Percentiles rank a stretch among this genome's conserved stretches.
These are phyloP conservation scores for Alectura lathami DNA, from an alignment of 2,113 vertebrate species.

Conservation along the genomic window DNA sequence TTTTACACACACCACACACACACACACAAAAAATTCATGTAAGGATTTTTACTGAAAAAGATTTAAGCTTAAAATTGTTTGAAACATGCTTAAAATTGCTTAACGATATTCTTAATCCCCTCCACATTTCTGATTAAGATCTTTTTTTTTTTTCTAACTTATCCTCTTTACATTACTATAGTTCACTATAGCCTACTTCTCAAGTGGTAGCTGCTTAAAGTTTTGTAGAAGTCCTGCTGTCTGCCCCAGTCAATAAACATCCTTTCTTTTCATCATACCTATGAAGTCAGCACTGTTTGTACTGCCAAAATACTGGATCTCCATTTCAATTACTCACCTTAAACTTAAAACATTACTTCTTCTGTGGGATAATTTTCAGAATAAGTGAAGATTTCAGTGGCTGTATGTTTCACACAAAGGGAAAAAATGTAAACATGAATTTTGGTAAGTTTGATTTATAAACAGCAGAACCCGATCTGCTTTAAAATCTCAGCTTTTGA, in stretches of 20 bases:
- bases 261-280: neutral
- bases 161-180: neutral
- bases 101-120: neutral
- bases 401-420: neutral
- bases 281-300: neutral
- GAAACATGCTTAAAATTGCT: neutral
- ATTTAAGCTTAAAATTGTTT: neutral
- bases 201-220: neutral
- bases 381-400: neutral
- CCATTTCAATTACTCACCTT: neutral
- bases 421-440: neutral
- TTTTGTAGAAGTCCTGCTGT: neutral
- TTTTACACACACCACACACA: too few relatives aligned
- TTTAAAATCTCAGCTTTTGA: neutral
- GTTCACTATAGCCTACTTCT: neutral
- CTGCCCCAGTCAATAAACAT: neutral
- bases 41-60: neutral
- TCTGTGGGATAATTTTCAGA: neutral
- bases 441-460: neutral
- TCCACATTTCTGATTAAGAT: neutral
- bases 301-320: neutral
- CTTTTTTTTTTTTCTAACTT: neutral
- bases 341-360: neutral
- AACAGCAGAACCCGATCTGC: neutral
- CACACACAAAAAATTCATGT: neutral